Base-by-base conservation (phyloP, 2,797 vertebrate genomes). In the Erithacus rubecula region DNA sequence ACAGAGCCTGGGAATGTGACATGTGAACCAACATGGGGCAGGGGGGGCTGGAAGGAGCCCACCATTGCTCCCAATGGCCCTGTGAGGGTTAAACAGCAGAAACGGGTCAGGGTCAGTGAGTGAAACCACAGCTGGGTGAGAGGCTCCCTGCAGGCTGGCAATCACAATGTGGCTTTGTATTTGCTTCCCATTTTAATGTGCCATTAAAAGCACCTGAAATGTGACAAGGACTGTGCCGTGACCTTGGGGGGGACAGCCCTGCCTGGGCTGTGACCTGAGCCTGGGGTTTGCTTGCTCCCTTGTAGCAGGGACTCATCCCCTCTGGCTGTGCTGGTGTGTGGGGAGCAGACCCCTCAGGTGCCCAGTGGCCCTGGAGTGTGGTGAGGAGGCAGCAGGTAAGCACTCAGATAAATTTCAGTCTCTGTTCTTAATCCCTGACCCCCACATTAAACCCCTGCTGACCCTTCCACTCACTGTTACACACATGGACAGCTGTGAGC, bases 1-100 rank as follows among this genome's bases (percentile, higher is more conserved):
- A 97, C 96, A 96, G 51, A 89, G 76, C 63, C 47, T 55, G 65
- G 80, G 80, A 94, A 76, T 89, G 81, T 89, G 96, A 83, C 81
- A 74, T 19, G 63, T 85, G 90, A 94, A 69, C 65, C 89, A 79
- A 21, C 41, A 24, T 0, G 0, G 39, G 68, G 30, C 88, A 65
- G 52, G 65, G 68, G 68, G 56, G 67, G 32, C 53, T 82, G 81
- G 58, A 18, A 21, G 12, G 51, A 72, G 14, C 86, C 89, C 83
- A 43, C 37, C 9, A 1, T 52, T 1, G 2, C 67, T 82, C 29
- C n/a, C 0, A 0, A 20, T 27, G 53, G 17, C 65, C 26, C 1
- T 12, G 64, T 1, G 0, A 22, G 65, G n/a, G 52, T 55, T 63
- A 64, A 82, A 1, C 5, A 47, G 34, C 0, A 11, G 27, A 53